Base-by-base conservation (phyloP, 1,140 invertebrate genomes). In the Ruditapes philippinarum region DNA sequence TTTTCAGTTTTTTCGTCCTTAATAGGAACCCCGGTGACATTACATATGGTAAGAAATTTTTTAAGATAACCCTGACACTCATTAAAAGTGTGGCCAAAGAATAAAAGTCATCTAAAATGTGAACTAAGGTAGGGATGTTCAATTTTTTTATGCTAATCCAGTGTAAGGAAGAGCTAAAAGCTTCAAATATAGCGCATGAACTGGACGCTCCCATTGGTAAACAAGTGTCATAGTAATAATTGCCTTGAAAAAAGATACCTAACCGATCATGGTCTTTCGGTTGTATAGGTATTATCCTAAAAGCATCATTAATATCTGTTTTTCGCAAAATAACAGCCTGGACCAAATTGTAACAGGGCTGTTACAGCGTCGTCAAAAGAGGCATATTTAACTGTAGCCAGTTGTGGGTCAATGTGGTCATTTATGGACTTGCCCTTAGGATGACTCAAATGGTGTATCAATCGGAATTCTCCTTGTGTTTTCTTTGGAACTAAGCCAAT, bases 371-470 rank as follows among this genome's bases (percentile, higher is more conserved):
- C 78, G 36, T 88, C 78, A 54, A 88, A 88, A 14, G 19, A 5
- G 9, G 86, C 65, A 36, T 88, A 88, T 28, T 62, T 54, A 28
- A 88, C 86, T 54, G 86, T 40, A 49, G 25, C 36, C 7, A 51
- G 51, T 0, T 81, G 14, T 19, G 54, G 86, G 33, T 80, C 74
- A 31, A 88, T 88, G n/a, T 49, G 49, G 36, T 92, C 88, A 54
- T 92, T 91, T 0, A 91, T 42, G 0, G 86, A 92, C n/a, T 54
- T 33, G 5, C 85, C 51, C 22, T 60, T 45, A 22, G 90, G 90
- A 40, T 89, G 87, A 4, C 89, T 89, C 19, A 92, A 62, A 51
- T 91, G 86, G 65, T 91, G 89, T 81, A 89, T 89, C 12, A 81
- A 31, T 11, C 78, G n/a, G 22, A 85, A 86, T 70, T 90, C 54